Evolutionary conservation across 1,140 invertebrate species (phyloP).

Genomic region (Pseudomyrmex pallidus): DNA sequence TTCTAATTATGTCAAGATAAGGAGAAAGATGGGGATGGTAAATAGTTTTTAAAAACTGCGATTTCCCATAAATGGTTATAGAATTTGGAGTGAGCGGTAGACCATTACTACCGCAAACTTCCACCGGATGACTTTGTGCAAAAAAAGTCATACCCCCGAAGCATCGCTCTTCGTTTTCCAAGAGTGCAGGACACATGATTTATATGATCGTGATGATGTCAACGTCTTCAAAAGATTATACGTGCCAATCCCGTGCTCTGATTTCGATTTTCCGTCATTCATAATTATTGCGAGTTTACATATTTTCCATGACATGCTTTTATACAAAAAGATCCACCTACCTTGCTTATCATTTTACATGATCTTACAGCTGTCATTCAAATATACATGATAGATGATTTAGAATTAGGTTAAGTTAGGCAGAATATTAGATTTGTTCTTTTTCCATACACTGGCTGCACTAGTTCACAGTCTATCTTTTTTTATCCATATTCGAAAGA

Average conservation of each 20-base stretch:
- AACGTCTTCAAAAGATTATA: constrained; percentile 1
- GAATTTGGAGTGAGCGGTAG: constrained; percentile 98
- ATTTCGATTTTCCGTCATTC: neutral
- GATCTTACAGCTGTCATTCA: constrained; percentile 20
- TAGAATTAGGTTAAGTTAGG: no score
- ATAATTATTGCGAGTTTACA: neutral
- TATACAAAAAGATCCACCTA: neutral
- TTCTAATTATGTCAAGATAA: constrained; percentile 96
- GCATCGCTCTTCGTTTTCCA: constrained; percentile 84
- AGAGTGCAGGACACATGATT: constrained; percentile 82
- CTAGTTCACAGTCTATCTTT: neutral
- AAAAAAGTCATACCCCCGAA: constrained; percentile 96
- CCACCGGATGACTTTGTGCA: constrained; percentile 94
- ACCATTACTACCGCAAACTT: constrained; percentile 97
- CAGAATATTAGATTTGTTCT: no score
- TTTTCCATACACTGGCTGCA: no score
- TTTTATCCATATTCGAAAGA: no score
- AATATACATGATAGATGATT: neutral
- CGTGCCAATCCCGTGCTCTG: neutral
- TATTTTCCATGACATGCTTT: constrained; percentile 7
- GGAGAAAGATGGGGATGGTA: constrained; percentile 93
- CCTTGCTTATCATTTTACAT: neutral
- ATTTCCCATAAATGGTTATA: constrained; percentile 95
- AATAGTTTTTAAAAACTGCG: constrained; percentile 93
- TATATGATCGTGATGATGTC: neutral